Conservation (phyloP, 2,888 invertebrate genomes). For the Oscheius myriophilus region DNA sequence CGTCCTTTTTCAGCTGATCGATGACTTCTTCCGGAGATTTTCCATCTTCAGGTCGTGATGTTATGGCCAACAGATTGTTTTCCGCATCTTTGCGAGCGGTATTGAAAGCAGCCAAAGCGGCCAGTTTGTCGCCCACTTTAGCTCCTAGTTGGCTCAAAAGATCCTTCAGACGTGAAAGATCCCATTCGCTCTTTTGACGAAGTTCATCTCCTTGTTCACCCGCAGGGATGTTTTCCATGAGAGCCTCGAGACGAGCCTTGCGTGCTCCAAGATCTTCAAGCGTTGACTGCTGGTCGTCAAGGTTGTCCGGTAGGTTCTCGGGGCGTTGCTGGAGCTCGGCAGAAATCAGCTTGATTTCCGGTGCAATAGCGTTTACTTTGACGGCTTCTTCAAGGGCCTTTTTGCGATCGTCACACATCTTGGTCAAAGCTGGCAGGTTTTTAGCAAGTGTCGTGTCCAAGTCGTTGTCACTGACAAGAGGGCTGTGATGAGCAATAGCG, state of each 20-base stretch:
- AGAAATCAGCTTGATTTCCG: conserved; percentile 42
- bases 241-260: conserved; percentile 44
- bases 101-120: conserved; percentile 53
- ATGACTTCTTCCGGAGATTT: conserved; percentile 39
- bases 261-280: conserved; percentile 47
- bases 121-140: conserved; percentile 52
- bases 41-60: conserved; percentile 24
- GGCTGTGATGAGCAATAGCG: conserved; percentile 11
- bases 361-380: conserved; percentile 41
- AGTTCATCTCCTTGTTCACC: conserved; percentile 44
- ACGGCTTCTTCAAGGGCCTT: conserved; percentile 36
- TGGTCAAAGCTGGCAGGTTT: conserved; percentile 2
- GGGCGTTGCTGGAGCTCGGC: conserved; percentile 39
- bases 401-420: conserved; percentile 33
- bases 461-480: conserved; percentile 24
- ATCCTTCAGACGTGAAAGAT: conserved; percentile 50
- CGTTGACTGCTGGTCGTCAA: conserved; percentile 46
- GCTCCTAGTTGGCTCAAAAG: conserved; percentile 44
- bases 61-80: conserved; percentile 44
- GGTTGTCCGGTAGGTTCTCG: conserved; percentile 34
- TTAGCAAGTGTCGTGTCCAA: conserved; percentile 33
- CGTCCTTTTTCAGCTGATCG: conserved; percentile 38
- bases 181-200: conserved; percentile 49
- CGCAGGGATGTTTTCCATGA: conserved; percentile 41
- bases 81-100: conserved; percentile 52